phyloP scores from a whole-genome alignment of 1,140 invertebrate genomes.

The Bombus turneri region DNA sequence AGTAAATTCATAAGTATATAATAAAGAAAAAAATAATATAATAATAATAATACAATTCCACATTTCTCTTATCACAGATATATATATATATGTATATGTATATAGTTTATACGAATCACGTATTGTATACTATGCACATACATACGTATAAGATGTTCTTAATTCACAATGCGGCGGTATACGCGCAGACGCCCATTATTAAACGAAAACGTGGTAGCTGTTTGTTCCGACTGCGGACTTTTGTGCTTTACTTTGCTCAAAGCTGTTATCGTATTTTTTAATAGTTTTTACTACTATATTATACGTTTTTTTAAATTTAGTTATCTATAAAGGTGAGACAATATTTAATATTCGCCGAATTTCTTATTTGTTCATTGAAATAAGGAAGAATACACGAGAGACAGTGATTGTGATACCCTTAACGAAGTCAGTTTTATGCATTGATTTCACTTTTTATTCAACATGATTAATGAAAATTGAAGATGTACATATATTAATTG shows the following conservation, averaged over 20 bases:
- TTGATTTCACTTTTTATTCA: not conserved
- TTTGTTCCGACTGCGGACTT: not conserved
- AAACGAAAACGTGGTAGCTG: conserved; percentile 34
- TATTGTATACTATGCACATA: not conserved
- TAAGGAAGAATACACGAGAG: not conserved
- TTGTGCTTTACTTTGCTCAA: not conserved
- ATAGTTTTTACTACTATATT: not conserved
- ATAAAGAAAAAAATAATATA: not conserved
- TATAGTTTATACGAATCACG: not conserved
- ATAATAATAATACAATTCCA: not conserved
- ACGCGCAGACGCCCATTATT: conserved; percentile 10
- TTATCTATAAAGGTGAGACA: conserved; percentile 27
- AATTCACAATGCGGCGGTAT: not conserved
- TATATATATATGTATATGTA: not conserved
- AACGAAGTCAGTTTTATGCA: not conserved
- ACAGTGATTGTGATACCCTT: too few relatives aligned
- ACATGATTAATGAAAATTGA: not conserved
- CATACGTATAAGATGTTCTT: not conserved
- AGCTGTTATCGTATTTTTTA: not conserved
- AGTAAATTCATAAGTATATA: not conserved
- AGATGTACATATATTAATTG: not conserved
- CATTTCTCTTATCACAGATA: not conserved
- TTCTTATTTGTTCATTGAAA: not conserved
- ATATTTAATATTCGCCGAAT: not conserved
- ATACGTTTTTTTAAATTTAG: not conserved